Evolutionary conservation across 2,113 vertebrate species (phyloP).

Genomic region (Thymallus thymallus): DNA sequence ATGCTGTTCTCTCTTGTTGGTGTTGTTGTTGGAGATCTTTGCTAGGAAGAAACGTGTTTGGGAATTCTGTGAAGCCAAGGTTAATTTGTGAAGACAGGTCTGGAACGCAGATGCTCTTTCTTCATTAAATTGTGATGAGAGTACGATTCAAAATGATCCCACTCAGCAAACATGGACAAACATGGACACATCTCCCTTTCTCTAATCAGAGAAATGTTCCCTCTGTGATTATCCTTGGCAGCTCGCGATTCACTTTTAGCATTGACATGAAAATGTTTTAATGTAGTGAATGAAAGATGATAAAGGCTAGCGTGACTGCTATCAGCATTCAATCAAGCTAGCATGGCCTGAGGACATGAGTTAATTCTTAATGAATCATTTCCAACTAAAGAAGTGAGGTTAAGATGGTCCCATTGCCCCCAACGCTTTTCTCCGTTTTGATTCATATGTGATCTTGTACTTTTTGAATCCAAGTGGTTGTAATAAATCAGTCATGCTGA

Average conservation of each 20-base stretch:
- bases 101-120: constrained; percentile 5
- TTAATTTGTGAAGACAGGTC: constrained; percentile 35
- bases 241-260: constrained; percentile 60
- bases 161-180: constrained; percentile 41
- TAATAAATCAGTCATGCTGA: constrained; percentile 30
- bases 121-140: constrained; percentile 20
- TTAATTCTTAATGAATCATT: constrained; percentile 17
- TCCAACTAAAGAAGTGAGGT: constrained; percentile 25
- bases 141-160: constrained; percentile 24
- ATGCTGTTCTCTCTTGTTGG: too few species aligned
- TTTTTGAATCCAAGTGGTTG: constrained; percentile 30
- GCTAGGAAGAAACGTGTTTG: too few species aligned
- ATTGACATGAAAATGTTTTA: constrained; percentile 51
- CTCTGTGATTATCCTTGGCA: constrained; percentile 55
- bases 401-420: constrained; percentile 8
- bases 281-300: constrained; percentile 23
- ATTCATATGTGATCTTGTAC: constrained; percentile 14
- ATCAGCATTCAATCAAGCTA: constrained; percentile 32
- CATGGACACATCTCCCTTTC: constrained; percentile 45
- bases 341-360: neutral
- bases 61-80: neutral
- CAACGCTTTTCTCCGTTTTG: constrained; percentile 7
- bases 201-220: constrained; percentile 58
- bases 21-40: too few species aligned
- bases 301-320: constrained; percentile 47